Evolutionary conservation across 2,797 vertebrate species (phyloP).

Genomic region (Spheniscus humboldti): DNA sequence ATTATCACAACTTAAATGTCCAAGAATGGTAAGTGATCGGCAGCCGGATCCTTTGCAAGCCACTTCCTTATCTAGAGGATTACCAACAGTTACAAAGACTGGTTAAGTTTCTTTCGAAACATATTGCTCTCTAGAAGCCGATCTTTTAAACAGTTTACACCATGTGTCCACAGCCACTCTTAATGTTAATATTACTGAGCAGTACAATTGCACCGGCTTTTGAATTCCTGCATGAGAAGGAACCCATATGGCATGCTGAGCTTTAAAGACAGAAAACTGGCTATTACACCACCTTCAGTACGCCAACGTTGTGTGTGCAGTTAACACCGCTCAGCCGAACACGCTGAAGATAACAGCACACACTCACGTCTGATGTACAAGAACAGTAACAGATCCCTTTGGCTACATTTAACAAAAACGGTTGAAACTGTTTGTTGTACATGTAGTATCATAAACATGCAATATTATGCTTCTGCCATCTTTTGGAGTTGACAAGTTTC

Average conservation of each 20-base stretch:
- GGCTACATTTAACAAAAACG: background rate
- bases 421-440: background rate
- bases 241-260: rapidly evolving
- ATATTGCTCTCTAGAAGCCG: background rate
- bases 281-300: background rate
- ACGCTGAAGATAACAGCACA: background rate
- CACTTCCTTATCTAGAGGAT: background rate
- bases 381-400: background rate
- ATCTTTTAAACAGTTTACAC: background rate
- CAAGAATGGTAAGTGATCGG: background rate
- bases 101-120: background rate
- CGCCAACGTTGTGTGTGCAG: background rate
- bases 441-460: background rate
- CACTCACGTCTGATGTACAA: background rate
- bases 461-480: background rate
- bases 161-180: background rate
- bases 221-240: background rate
- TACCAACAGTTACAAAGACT: background rate
- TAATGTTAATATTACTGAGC: background rate
- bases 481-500: background rate
- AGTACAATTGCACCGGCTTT: background rate
- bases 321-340: background rate
- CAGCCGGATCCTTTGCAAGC: background rate
- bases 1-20: background rate
- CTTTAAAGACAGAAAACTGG: background rate